Conservation (phyloP, 2,113 vertebrate genomes). For the Crotalus helleri region DNA sequence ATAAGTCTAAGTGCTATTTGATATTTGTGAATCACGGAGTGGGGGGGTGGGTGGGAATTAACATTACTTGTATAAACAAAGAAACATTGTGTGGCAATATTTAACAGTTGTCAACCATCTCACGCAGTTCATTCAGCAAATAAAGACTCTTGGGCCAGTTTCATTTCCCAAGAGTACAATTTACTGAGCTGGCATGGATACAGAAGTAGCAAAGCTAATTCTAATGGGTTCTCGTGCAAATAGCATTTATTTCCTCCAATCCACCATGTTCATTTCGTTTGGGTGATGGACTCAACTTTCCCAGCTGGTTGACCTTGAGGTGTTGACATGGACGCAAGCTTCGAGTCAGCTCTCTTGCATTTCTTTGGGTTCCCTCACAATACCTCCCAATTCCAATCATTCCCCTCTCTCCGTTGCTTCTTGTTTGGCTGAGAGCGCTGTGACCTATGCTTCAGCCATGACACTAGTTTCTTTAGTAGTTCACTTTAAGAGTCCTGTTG, state of each 20-base stretch:
- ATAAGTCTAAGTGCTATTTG: not conserved
- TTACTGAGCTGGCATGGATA: not conserved
- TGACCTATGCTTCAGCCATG: too few relatives aligned
- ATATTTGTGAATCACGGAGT: not conserved
- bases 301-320: not conserved
- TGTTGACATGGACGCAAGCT: too few relatives aligned
- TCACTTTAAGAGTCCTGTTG: too few relatives aligned
- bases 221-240: not conserved
- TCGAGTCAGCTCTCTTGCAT: too few relatives aligned
- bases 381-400: too few relatives aligned
- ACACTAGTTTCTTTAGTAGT: too few relatives aligned
- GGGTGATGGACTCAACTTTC: not conserved
- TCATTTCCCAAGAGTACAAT: not conserved
- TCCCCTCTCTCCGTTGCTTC: too few relatives aligned
- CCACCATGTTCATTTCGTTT: not conserved
- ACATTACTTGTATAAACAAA: not conserved
- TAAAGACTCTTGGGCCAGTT: not conserved
- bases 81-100: not conserved
- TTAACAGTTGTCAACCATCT: not conserved
- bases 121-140: not conserved
- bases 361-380: too few relatives aligned
- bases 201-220: not conserved
- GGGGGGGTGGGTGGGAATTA: not conserved
- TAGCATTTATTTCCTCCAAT: not conserved
- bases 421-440: too few relatives aligned